These are phyloP conservation scores for Eilema sororculum DNA, from an alignment of 2,888 invertebrate genomes.

Conservation along the genomic window DNA sequence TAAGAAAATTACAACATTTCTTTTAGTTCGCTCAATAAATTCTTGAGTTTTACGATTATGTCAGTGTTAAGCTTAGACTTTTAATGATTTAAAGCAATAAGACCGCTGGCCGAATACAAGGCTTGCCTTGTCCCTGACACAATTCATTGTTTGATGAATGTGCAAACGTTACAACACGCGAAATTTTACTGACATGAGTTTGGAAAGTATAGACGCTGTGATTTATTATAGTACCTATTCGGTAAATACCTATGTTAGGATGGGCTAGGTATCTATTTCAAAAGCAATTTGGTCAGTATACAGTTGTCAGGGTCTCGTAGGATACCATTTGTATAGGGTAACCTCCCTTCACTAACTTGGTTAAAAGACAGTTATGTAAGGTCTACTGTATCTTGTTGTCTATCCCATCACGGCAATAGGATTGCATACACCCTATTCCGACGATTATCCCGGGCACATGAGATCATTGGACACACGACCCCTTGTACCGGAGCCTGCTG, in stretches of 20 bases:
- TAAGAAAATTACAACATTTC: conserved; percentile 32
- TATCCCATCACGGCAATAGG: too few relatives aligned
- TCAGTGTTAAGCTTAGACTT: conserved; percentile 35
- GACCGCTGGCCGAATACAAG: conserved; percentile 28
- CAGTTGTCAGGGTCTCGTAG: too few relatives aligned
- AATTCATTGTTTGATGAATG: conserved; percentile 69
- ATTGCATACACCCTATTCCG: too few relatives aligned
- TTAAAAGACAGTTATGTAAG: too few relatives aligned
- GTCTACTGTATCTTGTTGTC: too few relatives aligned
- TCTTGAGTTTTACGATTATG: conserved; percentile 38
- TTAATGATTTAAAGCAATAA: conserved; percentile 33
- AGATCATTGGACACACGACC: too few relatives aligned
- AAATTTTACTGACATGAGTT: conserved; percentile 45
- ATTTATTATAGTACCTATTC: background rate
- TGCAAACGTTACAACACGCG: conserved; percentile 58
- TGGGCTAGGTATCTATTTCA: background rate
- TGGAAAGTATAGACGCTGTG: background rate
- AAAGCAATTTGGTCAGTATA: background rate
- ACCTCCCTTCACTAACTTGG: too few relatives aligned
- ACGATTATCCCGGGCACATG: too few relatives aligned
- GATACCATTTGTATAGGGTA: too few relatives aligned
- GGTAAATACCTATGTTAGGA: background rate
- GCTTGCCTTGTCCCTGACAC: conserved; percentile 73
- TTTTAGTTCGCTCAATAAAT: conserved; percentile 35
- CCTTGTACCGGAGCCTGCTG: too few relatives aligned